Conservation (phyloP, 37 sponge, comb jelly and placozoan genomes). For the Chondrilla cf. caribensis region DNA sequence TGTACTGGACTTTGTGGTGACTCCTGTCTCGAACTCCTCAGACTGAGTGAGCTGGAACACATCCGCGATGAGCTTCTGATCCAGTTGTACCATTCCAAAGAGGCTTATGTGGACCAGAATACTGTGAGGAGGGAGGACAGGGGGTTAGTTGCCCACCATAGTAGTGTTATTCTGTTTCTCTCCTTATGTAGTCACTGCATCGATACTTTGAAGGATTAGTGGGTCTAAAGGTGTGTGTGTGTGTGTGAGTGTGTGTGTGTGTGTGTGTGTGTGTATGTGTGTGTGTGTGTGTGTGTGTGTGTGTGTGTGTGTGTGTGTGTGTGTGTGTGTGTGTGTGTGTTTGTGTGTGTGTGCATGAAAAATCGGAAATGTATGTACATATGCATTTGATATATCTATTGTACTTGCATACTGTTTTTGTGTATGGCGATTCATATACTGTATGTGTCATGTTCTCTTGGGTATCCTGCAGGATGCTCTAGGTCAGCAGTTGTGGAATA, state of each 20-base stretch:
- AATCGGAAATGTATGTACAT: too few relatives aligned
- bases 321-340: conserved; percentile 20
- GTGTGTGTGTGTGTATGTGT: not conserved
- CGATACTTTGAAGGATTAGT: conserved; percentile 72
- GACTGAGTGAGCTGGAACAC: conserved; percentile 80
- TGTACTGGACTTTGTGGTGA: too few relatives aligned
- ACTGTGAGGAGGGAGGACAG: conserved; percentile 37
- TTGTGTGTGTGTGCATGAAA: too few relatives aligned
- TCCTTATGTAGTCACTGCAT: conserved; percentile 58
- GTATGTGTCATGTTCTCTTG: not conserved
- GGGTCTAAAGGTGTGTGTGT: conserved; percentile 50
- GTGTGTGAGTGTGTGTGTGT: not conserved
- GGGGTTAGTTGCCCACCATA: conserved; percentile 10
- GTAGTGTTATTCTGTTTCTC: not conserved
- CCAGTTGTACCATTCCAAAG: conserved; percentile 78
- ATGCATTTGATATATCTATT: too few relatives aligned
- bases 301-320: conserved; percentile 26
- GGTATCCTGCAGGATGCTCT: conserved; percentile 35
- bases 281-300: conserved; percentile 43
- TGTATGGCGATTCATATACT: too few relatives aligned
- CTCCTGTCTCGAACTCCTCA: too few relatives aligned
- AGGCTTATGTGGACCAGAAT: conserved; percentile 76
- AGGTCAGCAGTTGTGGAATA: conserved; percentile 68
- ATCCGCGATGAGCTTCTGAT: conserved; percentile 88
- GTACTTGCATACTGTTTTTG: too few relatives aligned